Evolutionary conservation across 2,888 invertebrate species (phyloP).

Genomic region (Plebejus argus): DNA sequence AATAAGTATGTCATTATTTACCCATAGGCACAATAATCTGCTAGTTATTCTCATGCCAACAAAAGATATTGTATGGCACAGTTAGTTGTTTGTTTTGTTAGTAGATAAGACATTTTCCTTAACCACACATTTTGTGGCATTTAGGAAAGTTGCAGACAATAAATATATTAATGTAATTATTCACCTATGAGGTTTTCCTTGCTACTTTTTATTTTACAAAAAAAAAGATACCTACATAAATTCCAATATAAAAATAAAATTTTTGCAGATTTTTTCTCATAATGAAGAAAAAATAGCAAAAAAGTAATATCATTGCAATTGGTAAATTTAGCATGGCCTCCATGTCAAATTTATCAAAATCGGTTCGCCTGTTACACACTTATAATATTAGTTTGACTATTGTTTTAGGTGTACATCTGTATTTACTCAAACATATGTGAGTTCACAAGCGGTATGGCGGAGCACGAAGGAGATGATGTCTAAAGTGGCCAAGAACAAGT

Average conservation of each 20-base stretch:
- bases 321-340: background rate
- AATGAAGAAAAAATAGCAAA: too few relatives aligned
- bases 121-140: background rate
- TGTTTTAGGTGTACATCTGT: conserved; percentile 68
- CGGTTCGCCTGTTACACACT: background rate
- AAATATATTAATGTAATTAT: background rate
- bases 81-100: conserved; percentile 10
- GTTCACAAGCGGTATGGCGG: conserved; percentile 73
- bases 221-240: background rate
- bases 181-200: background rate
- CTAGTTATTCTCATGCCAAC: background rate
- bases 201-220: background rate
- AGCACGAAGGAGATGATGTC: conserved; percentile 68
- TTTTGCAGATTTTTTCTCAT: too few relatives aligned
- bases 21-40: background rate
- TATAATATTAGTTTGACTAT: conserved; percentile 28
- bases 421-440: conserved; percentile 74
- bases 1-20: background rate
- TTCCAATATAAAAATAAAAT: background rate
- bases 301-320: background rate
- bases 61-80: conserved; percentile 1
- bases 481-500: conserved; percentile 68
- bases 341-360: background rate
- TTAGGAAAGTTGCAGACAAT: background rate
- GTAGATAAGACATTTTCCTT: background rate